Evolutionary conservation across 2,888 invertebrate species (phyloP).

Genomic region (Reticulitermes lucifugus): DNA sequence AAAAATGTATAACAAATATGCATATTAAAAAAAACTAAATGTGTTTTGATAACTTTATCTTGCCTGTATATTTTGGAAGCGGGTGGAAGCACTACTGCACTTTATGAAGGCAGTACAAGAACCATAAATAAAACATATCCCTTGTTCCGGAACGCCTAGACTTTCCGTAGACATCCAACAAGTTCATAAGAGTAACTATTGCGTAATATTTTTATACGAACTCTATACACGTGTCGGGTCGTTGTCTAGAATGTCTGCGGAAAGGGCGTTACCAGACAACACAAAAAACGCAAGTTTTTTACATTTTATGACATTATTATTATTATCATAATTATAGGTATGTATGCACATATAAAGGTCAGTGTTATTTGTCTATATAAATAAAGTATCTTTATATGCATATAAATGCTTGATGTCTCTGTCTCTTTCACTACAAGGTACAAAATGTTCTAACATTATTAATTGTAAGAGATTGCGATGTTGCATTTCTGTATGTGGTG

Average conservation of each 20-base stretch:
- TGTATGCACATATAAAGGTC: conserved; percentile 44
- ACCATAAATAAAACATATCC: conserved; percentile 55
- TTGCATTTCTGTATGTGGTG: conserved; percentile 51
- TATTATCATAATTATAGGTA: conserved; percentile 45
- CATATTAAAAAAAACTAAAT: conserved; percentile 37
- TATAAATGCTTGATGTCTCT: conserved; percentile 38
- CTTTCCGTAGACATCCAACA: conserved; percentile 54
- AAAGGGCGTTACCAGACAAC: conserved; percentile 50
- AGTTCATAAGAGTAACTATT: conserved; percentile 46
- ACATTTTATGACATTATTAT: conserved; percentile 45
- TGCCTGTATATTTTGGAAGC: conserved; percentile 44
- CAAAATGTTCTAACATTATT: conserved; percentile 47
- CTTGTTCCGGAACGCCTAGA: conserved; percentile 51
- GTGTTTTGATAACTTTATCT: conserved; percentile 45
- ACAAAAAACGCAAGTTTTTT: conserved; percentile 49
- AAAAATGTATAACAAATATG: conserved; percentile 40
- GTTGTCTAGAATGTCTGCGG: conserved; percentile 55
- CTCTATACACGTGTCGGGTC: conserved; percentile 54
- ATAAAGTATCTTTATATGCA: conserved; percentile 40
- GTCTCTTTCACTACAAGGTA: conserved; percentile 47
- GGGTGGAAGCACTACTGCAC: conserved; percentile 42
- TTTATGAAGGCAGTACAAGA: conserved; percentile 48
- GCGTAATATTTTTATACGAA: conserved; percentile 55
- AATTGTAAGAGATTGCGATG: conserved; percentile 50
- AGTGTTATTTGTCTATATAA: conserved; percentile 46